Base-by-base conservation (phyloP, 2,888 invertebrate species). In the Leptogaster cylindrica region DNA sequence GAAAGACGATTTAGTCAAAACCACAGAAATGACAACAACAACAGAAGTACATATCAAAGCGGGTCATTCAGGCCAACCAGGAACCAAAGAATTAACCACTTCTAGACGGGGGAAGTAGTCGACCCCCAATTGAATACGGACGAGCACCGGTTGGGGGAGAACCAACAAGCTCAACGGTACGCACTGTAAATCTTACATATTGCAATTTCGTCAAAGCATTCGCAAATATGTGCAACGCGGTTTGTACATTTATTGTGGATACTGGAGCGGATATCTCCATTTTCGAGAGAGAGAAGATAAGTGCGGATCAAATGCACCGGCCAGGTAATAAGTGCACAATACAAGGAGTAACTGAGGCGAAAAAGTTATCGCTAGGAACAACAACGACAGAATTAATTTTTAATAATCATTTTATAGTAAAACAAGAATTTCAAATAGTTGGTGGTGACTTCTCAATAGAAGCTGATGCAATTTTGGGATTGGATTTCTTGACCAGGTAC, bases 341-440 rank as follows among this genome's bases (percentile, higher is more conserved):
- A 39, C 41, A 63, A 41, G 63, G 63, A 27, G 18, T 63, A 23
- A 63, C 44, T n/a, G 44, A 25, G 3, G 14, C n/a, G 5, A 25
- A 63, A 44, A 41, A 20, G 27, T 23, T 44, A 18, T 23, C 63
- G 3, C 10, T 44, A 6, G 44, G 44, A 25, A 8, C 39, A 18
- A 44, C 44, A 2, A 14, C 12, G 4, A 63, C 63, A 23, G 27
- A 41, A n/a, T 5, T 63, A 4, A 6, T 20, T 3, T 44, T 63
- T 18, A 44, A 63, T 12, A 7, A 41, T 10, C 3, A 63, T 27
- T n/a, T 39, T 3, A n/a, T 25, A 25, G 23, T 63, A 5, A 7
- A 18, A 23, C 63, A 63, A 12, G 16, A 3, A 14, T 63, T 63
- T 16, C 63, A 63, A 44, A 63, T 63, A 63, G 61, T 61, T n/a